Evolutionary conservation across 2,797 vertebrate species (phyloP), one percentile per base, ranked within the genome.

Genomic region (Syngnathus rostellatus): DNA sequence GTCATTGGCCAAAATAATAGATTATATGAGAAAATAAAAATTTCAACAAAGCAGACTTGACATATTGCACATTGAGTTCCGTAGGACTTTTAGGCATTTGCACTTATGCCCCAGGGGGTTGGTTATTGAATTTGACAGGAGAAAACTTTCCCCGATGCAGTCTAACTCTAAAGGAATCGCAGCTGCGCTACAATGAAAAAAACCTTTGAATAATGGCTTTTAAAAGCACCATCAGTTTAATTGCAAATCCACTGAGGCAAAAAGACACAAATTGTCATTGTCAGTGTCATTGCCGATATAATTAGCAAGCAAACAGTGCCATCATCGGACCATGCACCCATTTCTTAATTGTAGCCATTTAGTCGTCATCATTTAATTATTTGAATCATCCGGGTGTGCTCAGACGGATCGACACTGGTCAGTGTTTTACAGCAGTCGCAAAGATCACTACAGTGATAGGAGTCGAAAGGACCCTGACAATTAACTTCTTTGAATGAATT

Each of bases 401-500:
- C 50, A 14, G 11, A 57, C 16, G 5, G 37, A 72, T 67, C 69
- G n/a, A 48, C 37, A 57, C 65, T 73, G 58, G 66, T 74, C 67
- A 19, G 21, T 69, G 67, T 59, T 62, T 48, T 59, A 63, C 63
- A 46, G 69, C 69, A 66, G 71, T 37, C 64, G 67, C 0, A 48
- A 48, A 48, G 10, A 17, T 63, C 51, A 54, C 17, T 8, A 6
- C 11, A 23, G 31, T 31, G 31, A 31, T 31, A 31, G 31, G 31
- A 31, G 5, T 55, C 23, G 11, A 67, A 57, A 45, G 54, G 55
- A 70, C 46, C 19, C 17, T 48, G 46, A 48, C 46, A 19, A 31
- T 31, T 31, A 31, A 6, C 16, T 19, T 16, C 46, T 19, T 48
- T 10, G 9, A 54, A 21, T 25, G 21, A 23, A 23, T 25, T 54